Evolutionary conservation across 1,140 invertebrate genomes (phyloP).

Genomic region (Eupristina koningsbergeri): DNA sequence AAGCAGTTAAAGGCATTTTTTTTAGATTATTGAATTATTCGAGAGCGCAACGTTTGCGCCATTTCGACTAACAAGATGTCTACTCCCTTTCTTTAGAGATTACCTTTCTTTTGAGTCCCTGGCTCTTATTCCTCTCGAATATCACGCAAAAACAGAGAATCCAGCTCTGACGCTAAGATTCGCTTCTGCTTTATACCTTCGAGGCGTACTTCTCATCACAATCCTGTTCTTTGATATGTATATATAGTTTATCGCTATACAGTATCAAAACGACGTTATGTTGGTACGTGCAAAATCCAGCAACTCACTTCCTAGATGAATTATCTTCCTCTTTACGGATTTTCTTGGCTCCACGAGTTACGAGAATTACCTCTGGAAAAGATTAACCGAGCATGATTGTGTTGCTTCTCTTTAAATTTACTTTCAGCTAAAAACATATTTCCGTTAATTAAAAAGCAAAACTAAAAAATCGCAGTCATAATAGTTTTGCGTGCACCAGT

Average conservation of each 20-base stretch:
- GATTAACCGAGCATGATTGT: background rate
- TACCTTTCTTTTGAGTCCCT: conserved; percentile 35
- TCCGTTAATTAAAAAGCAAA: background rate
- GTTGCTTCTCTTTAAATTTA: background rate
- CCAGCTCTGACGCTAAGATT: background rate
- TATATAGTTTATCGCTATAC: background rate
- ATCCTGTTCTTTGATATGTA: background rate
- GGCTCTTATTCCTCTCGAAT: conserved; percentile 16
- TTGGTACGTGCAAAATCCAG: background rate
- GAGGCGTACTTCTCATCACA: background rate
- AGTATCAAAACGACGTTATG: background rate
- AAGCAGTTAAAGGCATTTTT: background rate
- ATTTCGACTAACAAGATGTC: conserved; percentile 21
- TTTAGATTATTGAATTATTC: background rate
- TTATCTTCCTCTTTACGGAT: background rate
- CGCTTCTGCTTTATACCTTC: background rate
- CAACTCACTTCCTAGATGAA: background rate
- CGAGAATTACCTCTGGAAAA: background rate
- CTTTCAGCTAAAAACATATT: background rate
- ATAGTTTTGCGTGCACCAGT: background rate
- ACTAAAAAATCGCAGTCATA: no score
- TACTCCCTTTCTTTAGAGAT: conserved; percentile 11
- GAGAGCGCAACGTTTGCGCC: background rate
- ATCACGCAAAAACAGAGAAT: conserved; percentile 8
- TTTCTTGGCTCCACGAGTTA: background rate